phyloP scores from a whole-genome alignment of 2,797 vertebrate genomes.

The Sebastes miniatus region DNA sequence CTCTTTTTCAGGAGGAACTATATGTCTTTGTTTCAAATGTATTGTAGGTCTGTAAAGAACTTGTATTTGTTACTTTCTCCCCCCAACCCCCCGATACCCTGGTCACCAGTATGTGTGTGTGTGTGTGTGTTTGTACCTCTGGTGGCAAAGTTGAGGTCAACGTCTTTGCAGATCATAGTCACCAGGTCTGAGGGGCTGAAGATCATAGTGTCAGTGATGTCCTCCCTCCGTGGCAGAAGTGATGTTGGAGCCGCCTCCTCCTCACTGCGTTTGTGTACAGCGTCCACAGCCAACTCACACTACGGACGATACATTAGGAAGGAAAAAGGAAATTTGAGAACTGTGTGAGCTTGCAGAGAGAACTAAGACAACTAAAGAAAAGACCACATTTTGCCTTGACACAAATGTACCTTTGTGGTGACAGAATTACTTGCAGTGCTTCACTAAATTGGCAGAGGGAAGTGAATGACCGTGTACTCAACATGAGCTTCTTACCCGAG shows the following conservation, averaged over 20 bases:
- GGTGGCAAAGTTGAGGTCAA: conserved; percentile 93
- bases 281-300: conserved; percentile 94
- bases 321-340: neutral
- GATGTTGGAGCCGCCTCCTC: conserved; percentile 65
- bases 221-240: conserved; percentile 85
- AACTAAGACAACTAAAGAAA: neutral
- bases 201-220: conserved; percentile 94
- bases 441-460: neutral
- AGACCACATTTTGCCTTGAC: neutral
- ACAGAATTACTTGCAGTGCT: neutral
- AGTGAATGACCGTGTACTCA: neutral
- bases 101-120: neutral
- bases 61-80: neutral
- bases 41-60: neutral
- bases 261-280: conserved; percentile 85
- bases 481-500: conserved; percentile 82
- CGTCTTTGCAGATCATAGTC: conserved; percentile 91
- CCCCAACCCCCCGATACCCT: accelerated
- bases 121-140: conserved; percentile 80
- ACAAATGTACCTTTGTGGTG: neutral
- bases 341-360: neutral
- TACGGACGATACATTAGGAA: conserved; percentile 45
- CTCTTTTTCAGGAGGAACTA: neutral
- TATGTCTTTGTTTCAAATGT: neutral
- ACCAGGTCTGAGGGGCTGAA: conserved; percentile 90